These are phyloP conservation scores for Phyllostomus discolor DNA, from an alignment of 2,113 vertebrate genomes.

Conservation along the genomic window DNA sequence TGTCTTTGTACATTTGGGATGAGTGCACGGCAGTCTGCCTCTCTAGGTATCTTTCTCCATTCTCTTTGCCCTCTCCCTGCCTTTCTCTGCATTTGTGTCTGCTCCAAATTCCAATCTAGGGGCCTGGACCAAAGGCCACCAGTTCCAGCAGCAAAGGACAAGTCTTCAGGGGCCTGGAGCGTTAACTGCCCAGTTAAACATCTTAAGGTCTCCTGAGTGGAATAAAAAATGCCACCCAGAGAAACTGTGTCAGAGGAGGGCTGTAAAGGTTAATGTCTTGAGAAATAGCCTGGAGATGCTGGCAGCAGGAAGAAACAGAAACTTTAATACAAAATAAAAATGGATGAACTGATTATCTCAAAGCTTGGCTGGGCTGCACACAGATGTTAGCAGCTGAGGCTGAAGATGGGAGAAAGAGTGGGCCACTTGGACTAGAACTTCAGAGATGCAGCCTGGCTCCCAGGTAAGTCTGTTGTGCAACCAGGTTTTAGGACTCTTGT, in stretches of 20 bases:
- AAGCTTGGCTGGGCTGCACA: not conserved
- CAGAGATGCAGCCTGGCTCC: not conserved
- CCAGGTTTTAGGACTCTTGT: not conserved
- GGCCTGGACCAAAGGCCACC: not conserved
- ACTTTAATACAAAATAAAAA: constrained; percentile 63
- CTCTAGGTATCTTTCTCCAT: not conserved
- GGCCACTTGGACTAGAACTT: not conserved
- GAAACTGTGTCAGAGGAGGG: constrained; percentile 83
- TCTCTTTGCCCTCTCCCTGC: not conserved
- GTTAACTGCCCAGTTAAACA: accelerated
- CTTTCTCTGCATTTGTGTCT: not conserved
- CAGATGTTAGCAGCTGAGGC: not conserved
- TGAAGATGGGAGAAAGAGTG: no score
- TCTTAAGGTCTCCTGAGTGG: constrained; percentile 78
- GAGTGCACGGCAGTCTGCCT: not conserved
- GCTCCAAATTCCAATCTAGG: not conserved
- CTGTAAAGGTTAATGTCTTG: constrained; percentile 85
- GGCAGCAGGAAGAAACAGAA: constrained; percentile 66
- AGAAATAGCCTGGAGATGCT: constrained; percentile 83
- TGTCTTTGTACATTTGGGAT: accelerated
- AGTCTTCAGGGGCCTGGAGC: not conserved
- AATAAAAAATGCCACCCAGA: constrained; percentile 78
- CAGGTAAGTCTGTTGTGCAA: accelerated
- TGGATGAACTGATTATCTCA: constrained; percentile 34
- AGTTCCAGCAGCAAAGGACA: not conserved